Evolutionary conservation across 2,113 vertebrate species (phyloP), one percentile per base, ranked within the genome.

Genomic region (Catharus fuscescens): DNA sequence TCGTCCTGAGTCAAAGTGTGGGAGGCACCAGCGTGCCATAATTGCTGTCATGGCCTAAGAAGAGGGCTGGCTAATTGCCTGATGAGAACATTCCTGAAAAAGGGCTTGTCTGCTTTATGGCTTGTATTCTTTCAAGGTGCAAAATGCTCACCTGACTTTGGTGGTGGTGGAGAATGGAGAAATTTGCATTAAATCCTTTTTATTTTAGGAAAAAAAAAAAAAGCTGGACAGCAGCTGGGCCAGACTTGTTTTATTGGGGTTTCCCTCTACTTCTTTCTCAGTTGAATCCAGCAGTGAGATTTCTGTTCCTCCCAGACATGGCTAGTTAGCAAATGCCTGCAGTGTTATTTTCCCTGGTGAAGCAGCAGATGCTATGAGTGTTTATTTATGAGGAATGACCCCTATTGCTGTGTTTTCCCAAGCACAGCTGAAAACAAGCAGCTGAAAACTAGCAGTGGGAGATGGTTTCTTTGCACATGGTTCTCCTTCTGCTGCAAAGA

Each of bases 341-440:
- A 78, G 56, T 40, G 47, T 47, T 90, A 50, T 93, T 86, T 94
- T 93, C 71, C 31, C 76, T 70, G 79, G 42, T 1, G 0, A 82
- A 54, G 76, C 66, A 70, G n/a, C 1, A 3, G 42, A 67, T 90
- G 76, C 56, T 72, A 4, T 38, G 70, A 64, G 57, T 93, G n/a
- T 81, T 88, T 93, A 26, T 90, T 80, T 66, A 53, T 66, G 66
- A 88, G 42, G 42, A 65, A 50, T 54, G 26, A 70, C 50, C 5
- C 0, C 24, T 36, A 14, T 45, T 69, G 16, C 79, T 78, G 14
- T 80, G 48, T 83, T 90, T 93, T 70, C 44, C 34, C 44, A 71
- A 92, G 38, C 42, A 62, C 24, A 57, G 76, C 23, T 86, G 92
- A 84, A 94, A 93, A 90, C 57, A 86, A 83, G 34, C 56, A 86